These are phyloP conservation scores for Neodontobutis hainanensis DNA, from an alignment of 2,113 vertebrate genomes.

Conservation along the genomic window DNA sequence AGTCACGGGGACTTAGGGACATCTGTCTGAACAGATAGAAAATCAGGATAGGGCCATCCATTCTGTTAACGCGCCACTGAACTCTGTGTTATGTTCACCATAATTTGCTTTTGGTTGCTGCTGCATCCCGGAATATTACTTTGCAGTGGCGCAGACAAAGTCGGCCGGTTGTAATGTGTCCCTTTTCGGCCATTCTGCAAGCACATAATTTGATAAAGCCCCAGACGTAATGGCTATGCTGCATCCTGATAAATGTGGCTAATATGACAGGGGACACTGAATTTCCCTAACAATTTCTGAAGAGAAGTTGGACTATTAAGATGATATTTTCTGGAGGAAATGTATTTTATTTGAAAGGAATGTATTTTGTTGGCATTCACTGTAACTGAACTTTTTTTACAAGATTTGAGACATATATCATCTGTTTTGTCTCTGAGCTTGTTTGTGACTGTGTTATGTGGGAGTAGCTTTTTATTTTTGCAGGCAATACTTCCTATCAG, in stretches of 20 bases:
- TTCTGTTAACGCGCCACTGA: constrained; percentile 74
- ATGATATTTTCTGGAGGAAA: constrained; percentile 63
- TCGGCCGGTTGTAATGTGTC: constrained; percentile 77
- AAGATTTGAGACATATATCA: constrained; percentile 28
- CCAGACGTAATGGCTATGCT: constrained; percentile 75
- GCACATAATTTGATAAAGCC: constrained; percentile 81
- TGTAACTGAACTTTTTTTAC: constrained; percentile 25
- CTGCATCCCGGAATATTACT: constrained; percentile 78
- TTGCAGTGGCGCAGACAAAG: constrained; percentile 69
- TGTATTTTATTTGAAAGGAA: constrained; percentile 58
- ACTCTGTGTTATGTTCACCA: constrained; percentile 71
- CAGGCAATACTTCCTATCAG: constrained; percentile 31
- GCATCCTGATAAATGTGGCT: constrained; percentile 80
- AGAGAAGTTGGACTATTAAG: constrained; percentile 68
- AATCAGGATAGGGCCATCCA: constrained; percentile 74
- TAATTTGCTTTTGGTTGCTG: constrained; percentile 77
- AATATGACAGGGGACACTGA: constrained; percentile 72
- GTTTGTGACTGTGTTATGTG: constrained; percentile 22
- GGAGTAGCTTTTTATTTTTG: constrained; percentile 26
- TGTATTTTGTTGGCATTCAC: constrained; percentile 44
- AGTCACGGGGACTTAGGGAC: constrained; percentile 76
- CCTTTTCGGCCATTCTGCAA: constrained; percentile 75
- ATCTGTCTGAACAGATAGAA: constrained; percentile 82
- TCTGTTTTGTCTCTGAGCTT: constrained; percentile 43
- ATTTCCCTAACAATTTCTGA: constrained; percentile 76